Base-by-base conservation (phyloP, 2,797 vertebrate genomes). In the Etheostoma perlongum region DNA sequence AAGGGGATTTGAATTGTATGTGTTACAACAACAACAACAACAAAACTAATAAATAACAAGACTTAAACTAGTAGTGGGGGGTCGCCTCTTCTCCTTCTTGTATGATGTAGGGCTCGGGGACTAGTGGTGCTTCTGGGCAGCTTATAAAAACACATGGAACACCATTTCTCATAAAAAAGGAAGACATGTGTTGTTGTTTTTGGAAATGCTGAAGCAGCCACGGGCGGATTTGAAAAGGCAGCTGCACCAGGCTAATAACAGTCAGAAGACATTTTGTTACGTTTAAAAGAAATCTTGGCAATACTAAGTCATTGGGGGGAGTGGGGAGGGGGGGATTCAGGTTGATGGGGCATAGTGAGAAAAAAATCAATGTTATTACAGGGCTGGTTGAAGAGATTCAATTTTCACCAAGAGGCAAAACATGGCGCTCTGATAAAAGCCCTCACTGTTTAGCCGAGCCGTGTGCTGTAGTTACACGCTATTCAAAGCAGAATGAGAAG, bases 341-440 rank as follows among this genome's bases (percentile, higher is more conserved):
- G 72, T 76, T 83, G 81, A 89, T 83, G 80, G 65, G 63, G 44
- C 69, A 83, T 42, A 15, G 42, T 72, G 14, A 3, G 14, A 3
- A 2, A 46, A 70, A 84, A 82, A 88, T 89, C 88, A 80, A 89
- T 90, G 76, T 74, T 90, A 92, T 87, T 87, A 85, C 73, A 80
- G 57, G 55, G 63, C 60, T 67, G 72, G 53, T 74, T 84, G 76
- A 83, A 60, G 64, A 74, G 77, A 82, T 82, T 64, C 53, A 64
- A 83, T 89, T 82, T 83, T 33, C 51, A 74, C 82, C 75, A 57
- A 58, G 73, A 86, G 79, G 86, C 71, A 75, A 85, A 91, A 84
- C 82, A 85, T 55, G 73, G 47, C 21, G 1, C 27, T 57, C 11
- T 55, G 71, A 87, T 74, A 72, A 67, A 83, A 64, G 19, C 16